Evolutionary conservation across 1,140 invertebrate genomes (phyloP), one percentile per base, ranked within the genome.

Genomic region (Babylonia areolata): DNA sequence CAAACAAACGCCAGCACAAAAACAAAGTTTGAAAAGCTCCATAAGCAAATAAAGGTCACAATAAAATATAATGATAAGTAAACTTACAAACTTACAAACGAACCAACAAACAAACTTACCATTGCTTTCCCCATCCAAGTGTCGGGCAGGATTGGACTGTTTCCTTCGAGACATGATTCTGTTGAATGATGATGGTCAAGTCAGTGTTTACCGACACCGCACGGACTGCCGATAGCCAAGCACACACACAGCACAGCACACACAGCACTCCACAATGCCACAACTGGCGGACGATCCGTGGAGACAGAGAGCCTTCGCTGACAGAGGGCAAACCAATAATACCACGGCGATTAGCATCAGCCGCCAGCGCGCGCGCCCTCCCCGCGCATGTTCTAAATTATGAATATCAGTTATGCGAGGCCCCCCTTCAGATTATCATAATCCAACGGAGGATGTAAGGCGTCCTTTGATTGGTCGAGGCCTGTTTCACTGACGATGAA

Each of bases 331-430:
- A 77, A 77, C 35, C 75, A 77, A 77, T 77, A 77, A 77, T 40
- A 37, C 75, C 37, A 23, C 75, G 37, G 37, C 75, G 12, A 40
- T 77, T 15, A 39, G 20, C 35, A 5, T 23, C 78, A 23, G 37
- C n/a, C 28, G 39, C 39, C 20, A 33, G 54, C 81, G 35, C 81
- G 81, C 54, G 81, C 64, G 81, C 54, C 31, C 40, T 33, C 79
- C 46, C 28, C 37, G 20, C 82, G 82, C 82, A 73, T 84, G 64
- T 15, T 84, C 82, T 84, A 84, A 84, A 84, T 84, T 84, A 84
- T 84, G 82, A 84, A 84, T 84, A 84, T 84, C 82, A 84, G 64
- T 84, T 84, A 84, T 84, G 69, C 69, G 28, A 31, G 46, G 42
- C 78, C 6, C 11, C 39, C 40, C 31, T 54, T 58, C 51, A 82